Evolutionary conservation across 2,888 invertebrate species (phyloP), one percentile per base, ranked within the genome.

Genomic region (Clitarchus hookeri): DNA sequence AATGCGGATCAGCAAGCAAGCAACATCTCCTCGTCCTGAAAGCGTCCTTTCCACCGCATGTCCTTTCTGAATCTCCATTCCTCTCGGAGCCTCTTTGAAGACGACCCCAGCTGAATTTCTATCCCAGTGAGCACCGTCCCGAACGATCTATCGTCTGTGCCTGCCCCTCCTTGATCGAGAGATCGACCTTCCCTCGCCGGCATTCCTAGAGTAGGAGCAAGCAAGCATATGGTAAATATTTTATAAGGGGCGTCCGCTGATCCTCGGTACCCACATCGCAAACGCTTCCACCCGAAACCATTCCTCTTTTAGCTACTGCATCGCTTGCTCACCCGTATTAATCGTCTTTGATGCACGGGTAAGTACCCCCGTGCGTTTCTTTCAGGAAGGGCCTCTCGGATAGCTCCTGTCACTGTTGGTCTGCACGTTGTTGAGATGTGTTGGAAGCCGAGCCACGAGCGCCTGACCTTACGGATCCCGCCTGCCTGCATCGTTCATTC

Each of bases 171-270:
- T 53, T 19, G 65, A 23, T 65, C 65, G 65, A 65, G 65, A 65
- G 65, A 65, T 65, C 65, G 65, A 23, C 19, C 65, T 23, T 9
- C 65, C n/a, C n/a, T 65, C 19, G 16, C 65, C 19, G 65, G 48
- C 48, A 23, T 65, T 23, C 65, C 16, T 65, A 6, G 65, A 13
- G 48, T 48, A 48, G 36, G 4, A 36, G 36, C 48, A 19, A 65
- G 65, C n/a, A 65, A 65, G 65, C 65, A 23, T 65, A 65, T 65
- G 65, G 16, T 65, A 65, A 65, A 65, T 65, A 65, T 65, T 65
- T 65, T 65, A 65, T 65, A 23, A 65, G 65, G 16, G n/a, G n/a
- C n/a, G 23, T 48, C 48, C 48, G 4, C 48, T 48, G 36, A 36
- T 48, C 48, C 16, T 48, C 48, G 11, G 48, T 16, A n/a, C 65